These are phyloP conservation scores for Muricea muricata DNA, from an alignment of 92 coral and sea anemone species.

Conservation along the genomic window DNA sequence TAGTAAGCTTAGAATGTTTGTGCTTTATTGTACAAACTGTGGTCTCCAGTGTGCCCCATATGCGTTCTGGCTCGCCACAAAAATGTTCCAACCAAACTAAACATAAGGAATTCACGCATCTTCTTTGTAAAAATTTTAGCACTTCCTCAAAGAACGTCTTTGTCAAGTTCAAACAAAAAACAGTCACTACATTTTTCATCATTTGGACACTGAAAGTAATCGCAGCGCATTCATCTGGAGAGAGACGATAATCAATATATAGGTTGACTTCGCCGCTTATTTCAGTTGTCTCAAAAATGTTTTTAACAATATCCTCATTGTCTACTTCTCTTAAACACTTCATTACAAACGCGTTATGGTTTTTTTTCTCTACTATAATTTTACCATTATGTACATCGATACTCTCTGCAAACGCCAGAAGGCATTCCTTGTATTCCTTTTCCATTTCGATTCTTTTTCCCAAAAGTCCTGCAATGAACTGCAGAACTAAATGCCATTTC, in stretches of 20 bases:
- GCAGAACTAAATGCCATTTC: slow-evolving; percentile 4
- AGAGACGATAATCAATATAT: background rate
- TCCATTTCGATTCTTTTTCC: background rate
- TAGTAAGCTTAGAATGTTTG: background rate
- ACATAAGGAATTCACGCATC: background rate
- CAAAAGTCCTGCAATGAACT: slow-evolving; percentile 17
- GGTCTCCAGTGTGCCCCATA: background rate
- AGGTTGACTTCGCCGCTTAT: background rate
- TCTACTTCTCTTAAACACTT: slow-evolving; percentile 9
- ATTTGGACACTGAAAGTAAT: background rate
- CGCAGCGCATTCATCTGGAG: background rate
- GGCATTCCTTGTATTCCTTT: background rate
- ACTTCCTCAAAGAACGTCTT: background rate
- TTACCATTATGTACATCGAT: background rate
- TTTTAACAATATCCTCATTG: background rate
- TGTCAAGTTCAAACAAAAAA: background rate
- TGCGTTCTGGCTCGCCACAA: background rate
- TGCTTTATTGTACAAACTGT: background rate
- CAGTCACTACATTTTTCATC: background rate
- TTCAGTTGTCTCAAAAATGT: background rate
- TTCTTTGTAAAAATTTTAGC: background rate
- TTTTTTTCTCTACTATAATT: background rate
- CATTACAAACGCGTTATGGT: background rate
- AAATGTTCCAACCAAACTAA: background rate
- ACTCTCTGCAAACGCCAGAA: background rate